Base-by-base conservation (phyloP, 2,113 vertebrate species). In the Scalopus aquaticus region DNA sequence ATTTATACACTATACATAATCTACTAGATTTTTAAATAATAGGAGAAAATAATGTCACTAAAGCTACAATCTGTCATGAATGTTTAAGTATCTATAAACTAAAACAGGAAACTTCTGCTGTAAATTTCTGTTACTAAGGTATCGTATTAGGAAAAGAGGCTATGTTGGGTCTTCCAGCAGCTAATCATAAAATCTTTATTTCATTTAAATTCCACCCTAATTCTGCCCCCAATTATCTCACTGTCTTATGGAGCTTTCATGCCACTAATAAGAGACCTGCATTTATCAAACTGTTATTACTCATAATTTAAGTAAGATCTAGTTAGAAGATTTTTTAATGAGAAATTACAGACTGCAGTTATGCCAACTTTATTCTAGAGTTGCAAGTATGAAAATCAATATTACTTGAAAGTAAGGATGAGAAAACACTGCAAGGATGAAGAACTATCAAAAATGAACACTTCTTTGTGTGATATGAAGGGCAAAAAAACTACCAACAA, bases 281-380 rank as follows among this genome's bases (percentile, higher is more conserved):
- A 94, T 62, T 96, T 96, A 91, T 76, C 86, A 86, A 95, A 87
- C 72, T 96, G 58, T 74, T 95, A 96, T 70, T 94, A 87, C 91
- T 97, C 97, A 98, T 98, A 96, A 97, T 97, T 95, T 93, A 97
- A 96, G 56, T 93, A 97, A 96, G 46, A 49, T 54, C 74, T 96
- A 92, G 90, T 96, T 96, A 95, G 60, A 96, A 16, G 67, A 96
- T 2, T 70, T 97, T 97, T 93, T 76, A 88, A 96, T 67, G 58
- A 91, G 24, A 85, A 82, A 72, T 67, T 82, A 96, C 64, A 96
- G 74, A 90, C 95, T 92, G 58, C 26, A 97, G 74, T 92, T 83
- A 1, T 4, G 9, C 32, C 30, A 88, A 85, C 90, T 96, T 96
- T 83, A 94, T 90, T 92, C 81, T 79, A 86, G 54, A 30, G 86